Evolutionary conservation across 2,113 vertebrate genomes (phyloP), one percentile per base, ranked within the genome.

Genomic region (Ariopsis seemanni): DNA sequence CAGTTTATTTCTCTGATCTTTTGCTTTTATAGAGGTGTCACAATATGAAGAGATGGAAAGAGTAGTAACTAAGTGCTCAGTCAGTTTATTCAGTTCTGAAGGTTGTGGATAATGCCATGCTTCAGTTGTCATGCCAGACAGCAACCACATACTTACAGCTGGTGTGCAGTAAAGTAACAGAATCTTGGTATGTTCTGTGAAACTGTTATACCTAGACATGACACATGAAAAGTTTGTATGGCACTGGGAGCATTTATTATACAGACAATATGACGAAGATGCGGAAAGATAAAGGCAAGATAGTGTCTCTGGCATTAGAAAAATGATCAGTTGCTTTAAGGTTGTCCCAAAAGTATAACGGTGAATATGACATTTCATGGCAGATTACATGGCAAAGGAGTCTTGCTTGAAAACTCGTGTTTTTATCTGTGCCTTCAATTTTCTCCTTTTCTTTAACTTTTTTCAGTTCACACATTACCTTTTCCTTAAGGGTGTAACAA

Each of bases 301-400:
- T 52, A 67, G n/a, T 42, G 30, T 89, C 62, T 84, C n/a, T 79
- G 80, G 52, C 42, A 17, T 53, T 25, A 84, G 71, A 4, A 86
- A 83, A 84, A 83, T 69, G 88, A 62, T 90, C 91, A 91, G 89
- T 92, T 90, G 91, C 88, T 84, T 87, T 57, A 84, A 52, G 22
- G 88, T 77, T 85, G 89, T 90, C 88, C 48, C 71, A 88, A 88
- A 92, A 88, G 89, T 92, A 93, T 92, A 91, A 93, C 91, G 90
- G 84, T 52, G 67, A 80, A 91, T 91, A 90, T 91, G 86, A 87
- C 92, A 93, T 94, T 93, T 92, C 92, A 91, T 48, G 42, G 34
- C 42, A 93, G 92, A 93, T 94, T 93, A 92, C 92, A 91, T 48
- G 42, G 34, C 42, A 93, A 92, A 53, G 82, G 82, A 80, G 75